Conservation (phyloP, 2,113 vertebrate genomes). For the Mormyrus iriodes region DNA sequence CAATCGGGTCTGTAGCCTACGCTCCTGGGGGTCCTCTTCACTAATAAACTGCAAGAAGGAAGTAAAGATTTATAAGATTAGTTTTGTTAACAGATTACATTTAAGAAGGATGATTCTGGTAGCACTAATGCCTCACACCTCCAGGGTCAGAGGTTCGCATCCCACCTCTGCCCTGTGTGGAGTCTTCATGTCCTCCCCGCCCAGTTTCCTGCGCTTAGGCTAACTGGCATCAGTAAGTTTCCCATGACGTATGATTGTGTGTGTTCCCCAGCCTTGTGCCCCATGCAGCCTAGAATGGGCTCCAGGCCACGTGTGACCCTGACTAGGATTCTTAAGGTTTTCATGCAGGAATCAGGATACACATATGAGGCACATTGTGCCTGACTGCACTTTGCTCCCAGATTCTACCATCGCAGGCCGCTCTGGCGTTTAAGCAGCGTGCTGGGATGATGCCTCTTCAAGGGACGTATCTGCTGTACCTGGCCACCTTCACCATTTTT, state of each 20-base stretch:
- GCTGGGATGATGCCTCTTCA: too few species aligned
- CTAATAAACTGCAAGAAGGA: slow-evolving; percentile 74
- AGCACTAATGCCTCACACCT: neutral
- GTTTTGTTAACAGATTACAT: neutral
- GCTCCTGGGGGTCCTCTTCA: slow-evolving; percentile 92
- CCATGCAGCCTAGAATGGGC: neutral
- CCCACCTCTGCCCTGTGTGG: too few species aligned
- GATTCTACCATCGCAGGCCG: neutral
- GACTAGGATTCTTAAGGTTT: neutral
- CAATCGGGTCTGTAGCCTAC: slow-evolving; percentile 95
- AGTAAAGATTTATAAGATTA: neutral
- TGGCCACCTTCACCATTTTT: slow-evolving; percentile 98
- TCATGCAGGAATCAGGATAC: neutral
- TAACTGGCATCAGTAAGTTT: neutral
- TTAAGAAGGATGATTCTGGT: neutral
- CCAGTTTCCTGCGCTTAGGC: neutral
- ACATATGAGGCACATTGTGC: too few species aligned
- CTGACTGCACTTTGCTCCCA: neutral
- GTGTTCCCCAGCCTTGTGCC: neutral
- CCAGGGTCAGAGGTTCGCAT: neutral
- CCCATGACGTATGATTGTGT: neutral
- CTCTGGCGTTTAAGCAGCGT: neutral
- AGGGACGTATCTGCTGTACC: slow-evolving; percentile 59
- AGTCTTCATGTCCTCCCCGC: neutral
- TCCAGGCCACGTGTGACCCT: neutral